Evolutionary conservation across 2,113 vertebrate species (phyloP).

Genomic region (Coracopsis vasa): DNA sequence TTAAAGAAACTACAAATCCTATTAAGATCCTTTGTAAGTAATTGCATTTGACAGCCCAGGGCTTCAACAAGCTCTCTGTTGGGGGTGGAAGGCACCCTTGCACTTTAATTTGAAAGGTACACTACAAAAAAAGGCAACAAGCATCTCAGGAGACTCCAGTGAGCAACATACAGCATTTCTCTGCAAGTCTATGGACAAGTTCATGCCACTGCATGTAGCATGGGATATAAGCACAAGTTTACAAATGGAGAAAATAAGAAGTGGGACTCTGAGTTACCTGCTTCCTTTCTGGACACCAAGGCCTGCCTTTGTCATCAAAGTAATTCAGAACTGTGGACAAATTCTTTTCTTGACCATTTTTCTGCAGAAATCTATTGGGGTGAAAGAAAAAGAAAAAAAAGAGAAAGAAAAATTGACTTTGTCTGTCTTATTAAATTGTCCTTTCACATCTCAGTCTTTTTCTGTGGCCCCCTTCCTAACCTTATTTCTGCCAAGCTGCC

Average conservation of each 20-base stretch:
- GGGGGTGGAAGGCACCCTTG: not conserved
- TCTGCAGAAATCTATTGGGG: not conserved
- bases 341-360: not conserved
- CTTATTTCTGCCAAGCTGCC: not conserved
- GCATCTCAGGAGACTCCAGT: not conserved
- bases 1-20: not conserved
- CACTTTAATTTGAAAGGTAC: not conserved
- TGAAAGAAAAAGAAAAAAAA: not conserved
- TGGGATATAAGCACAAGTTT: not conserved
- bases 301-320: not conserved
- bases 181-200: not conserved
- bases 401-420: not conserved
- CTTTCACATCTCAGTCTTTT: not conserved
- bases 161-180: not conserved
- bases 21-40: slow-evolving; percentile 8
- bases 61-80: not conserved
- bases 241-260: not conserved
- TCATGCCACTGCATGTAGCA: not conserved
- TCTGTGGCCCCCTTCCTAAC: not conserved
- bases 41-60: not conserved
- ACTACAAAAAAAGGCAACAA: not conserved
- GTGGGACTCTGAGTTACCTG: not conserved
- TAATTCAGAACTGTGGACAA: not conserved
- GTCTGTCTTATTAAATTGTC: not conserved
- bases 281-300: not conserved